phyloP scores from a whole-genome alignment of 53 echinoderm and acorn worm genomes.

The Hippasteria phrygiana region DNA sequence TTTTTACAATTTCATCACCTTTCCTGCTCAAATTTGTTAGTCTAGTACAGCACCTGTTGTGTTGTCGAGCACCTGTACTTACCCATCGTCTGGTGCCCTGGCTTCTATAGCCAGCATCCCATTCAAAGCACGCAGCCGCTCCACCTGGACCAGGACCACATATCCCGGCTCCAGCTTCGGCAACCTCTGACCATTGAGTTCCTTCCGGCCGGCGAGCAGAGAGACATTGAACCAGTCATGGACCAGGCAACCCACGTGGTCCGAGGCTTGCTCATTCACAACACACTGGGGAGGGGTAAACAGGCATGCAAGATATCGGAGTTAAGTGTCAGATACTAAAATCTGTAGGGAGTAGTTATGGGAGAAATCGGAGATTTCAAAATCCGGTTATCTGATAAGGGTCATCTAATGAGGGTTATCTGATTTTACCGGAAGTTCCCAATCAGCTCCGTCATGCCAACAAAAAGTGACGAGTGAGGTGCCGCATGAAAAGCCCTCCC shows the following conservation, averaged over 20 bases:
- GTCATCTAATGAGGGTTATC: too few species aligned
- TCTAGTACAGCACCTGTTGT: too few species aligned
- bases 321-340: background rate
- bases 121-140: slow-evolving; percentile 59
- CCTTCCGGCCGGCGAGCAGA: slow-evolving; percentile 42
- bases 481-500: too few species aligned
- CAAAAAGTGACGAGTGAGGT: too few species aligned
- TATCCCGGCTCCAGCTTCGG: slow-evolving; percentile 58
- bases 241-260: slow-evolving; percentile 85
- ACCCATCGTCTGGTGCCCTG: slow-evolving; percentile 65
- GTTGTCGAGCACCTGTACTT: background rate
- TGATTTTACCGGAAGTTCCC: too few species aligned
- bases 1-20: too few species aligned
- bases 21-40: too few species aligned
- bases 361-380: too few species aligned
- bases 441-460: too few species aligned
- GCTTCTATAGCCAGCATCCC: slow-evolving; percentile 77
- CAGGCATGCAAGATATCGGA: background rate
- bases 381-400: too few species aligned
- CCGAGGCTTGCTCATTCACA: slow-evolving; percentile 74
- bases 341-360: too few species aligned
- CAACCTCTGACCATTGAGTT: slow-evolving; percentile 15
- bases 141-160: slow-evolving; percentile 72
- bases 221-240: slow-evolving; percentile 85
- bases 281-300: slow-evolving; percentile 63